Evolutionary conservation across 2,888 invertebrate species (phyloP).

Genomic region (Pristionchus exspectatus): DNA sequence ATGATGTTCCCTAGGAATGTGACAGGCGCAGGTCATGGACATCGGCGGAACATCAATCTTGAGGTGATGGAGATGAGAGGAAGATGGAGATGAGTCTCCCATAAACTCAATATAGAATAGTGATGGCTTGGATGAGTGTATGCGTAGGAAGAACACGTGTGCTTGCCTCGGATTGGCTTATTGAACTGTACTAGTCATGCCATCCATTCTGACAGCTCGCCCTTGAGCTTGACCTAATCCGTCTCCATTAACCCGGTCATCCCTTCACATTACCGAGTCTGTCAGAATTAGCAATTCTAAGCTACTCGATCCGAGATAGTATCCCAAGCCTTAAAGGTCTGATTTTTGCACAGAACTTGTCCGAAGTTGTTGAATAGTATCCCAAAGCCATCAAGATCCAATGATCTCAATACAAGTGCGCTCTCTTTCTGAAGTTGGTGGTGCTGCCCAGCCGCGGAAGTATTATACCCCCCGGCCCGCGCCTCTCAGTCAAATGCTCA

Average conservation of each 20-base stretch:
- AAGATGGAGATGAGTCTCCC: background rate
- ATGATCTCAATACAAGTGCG: no score
- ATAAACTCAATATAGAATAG: background rate
- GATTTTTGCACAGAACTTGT: no score
- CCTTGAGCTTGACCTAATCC: background rate
- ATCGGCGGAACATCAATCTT: background rate
- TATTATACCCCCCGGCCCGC: background rate
- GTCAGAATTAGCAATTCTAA: background rate
- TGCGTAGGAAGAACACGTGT: no score
- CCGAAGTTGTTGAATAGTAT: no score
- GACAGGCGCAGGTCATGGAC: slow-evolving; percentile 25
- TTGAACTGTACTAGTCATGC: no score
- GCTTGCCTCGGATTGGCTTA: no score
- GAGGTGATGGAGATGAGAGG: no score
- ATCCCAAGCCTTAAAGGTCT: no score
- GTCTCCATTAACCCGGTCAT: slow-evolving; percentile 44
- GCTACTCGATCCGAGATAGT: background rate
- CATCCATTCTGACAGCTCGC: background rate
- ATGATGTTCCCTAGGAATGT: background rate
- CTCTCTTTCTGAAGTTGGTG: no score
- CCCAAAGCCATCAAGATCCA: no score
- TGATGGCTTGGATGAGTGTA: no score
- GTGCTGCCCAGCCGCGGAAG: no score
- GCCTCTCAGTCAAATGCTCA: background rate
- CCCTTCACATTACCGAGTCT: slow-evolving; percentile 37